Evolutionary conservation across 2,797 vertebrate genomes (phyloP).

Genomic region (Fringilla coelebs): DNA sequence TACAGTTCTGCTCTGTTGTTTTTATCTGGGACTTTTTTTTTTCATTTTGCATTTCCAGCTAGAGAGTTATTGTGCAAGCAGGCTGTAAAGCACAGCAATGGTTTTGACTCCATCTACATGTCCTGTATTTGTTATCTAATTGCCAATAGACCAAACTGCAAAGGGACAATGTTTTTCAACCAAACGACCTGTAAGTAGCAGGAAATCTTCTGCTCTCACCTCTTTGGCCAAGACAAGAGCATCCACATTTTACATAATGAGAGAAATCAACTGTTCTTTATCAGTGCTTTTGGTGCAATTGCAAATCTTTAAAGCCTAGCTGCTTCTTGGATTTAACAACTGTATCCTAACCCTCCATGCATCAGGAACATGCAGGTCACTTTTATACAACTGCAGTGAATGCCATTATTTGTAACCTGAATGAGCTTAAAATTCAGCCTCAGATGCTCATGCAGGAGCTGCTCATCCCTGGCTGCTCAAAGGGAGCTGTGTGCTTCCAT

Average conservation of each 20-base stretch:
- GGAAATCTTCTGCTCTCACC: constrained; percentile 51
- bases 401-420: neutral
- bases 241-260: constrained; percentile 62
- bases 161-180: constrained; percentile 65
- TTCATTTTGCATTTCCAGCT: neutral
- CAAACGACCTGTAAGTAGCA: constrained; percentile 62
- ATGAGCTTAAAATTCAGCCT: constrained; percentile 2
- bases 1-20: neutral
- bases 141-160: constrained; percentile 66
- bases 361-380: constrained; percentile 19
- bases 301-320: constrained; percentile 61
- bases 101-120: constrained; percentile 59
- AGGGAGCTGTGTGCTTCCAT: neutral
- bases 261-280: constrained; percentile 66
- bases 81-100: constrained; percentile 54
- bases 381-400: constrained; percentile 20
- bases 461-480: neutral
- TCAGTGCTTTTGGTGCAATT: constrained; percentile 60
- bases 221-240: constrained; percentile 48
- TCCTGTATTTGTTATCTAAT: constrained; percentile 71
- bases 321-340: constrained; percentile 55
- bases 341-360: constrained; percentile 18
- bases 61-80: constrained; percentile 35
- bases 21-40: constrained; percentile 1
- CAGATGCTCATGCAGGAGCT: neutral